Evolutionary conservation across 2,113 vertebrate species (phyloP), one percentile per base, ranked within the genome.

Genomic region (Synodontis membranacea): DNA sequence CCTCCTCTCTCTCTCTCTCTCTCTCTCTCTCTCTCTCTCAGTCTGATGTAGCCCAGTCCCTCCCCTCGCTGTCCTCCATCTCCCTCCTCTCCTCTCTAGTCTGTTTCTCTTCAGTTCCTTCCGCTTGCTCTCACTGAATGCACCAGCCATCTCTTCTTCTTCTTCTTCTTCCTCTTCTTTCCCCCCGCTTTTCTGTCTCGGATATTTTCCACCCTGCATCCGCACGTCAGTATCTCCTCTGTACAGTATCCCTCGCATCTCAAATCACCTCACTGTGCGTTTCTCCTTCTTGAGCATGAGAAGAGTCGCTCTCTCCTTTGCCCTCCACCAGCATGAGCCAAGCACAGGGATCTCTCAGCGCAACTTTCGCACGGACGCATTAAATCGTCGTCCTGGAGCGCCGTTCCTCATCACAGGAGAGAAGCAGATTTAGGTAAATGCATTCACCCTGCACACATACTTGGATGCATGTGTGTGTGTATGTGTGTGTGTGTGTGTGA

Each of bases 361-460:
- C 93, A 96, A 95, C 94, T 95, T 96, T 94, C 93, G 92, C 92
- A 92, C 92, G 83, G 84, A 93, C 93, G 92, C 93, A 94, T 92
- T 95, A 94, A 94, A 90, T 86, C 85, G 89, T 84, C 92, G 93
- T 56, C 66, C 46, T 87, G 93, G 93, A 94, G 89, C 93, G 81
- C 93, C 92, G 76, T 92, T 91, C 91, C 92, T 92, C 91, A 90
- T 42, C 87, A 92, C 91, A 92, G 93, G 91, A 91, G 93, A 93
- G 94, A 92, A 93, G 93, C 94, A 93, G 91, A 93, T 95, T 95
- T 93, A 95, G 94, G 95, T 96, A 89, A 95, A 94, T 90, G 74
- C 34, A 46, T n/a, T 60, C 60, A 48, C 25, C 25, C 14, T 54
- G 64, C 46, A 31, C 34, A 34, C 56, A 42, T 46, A 56, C 52